Base-by-base conservation (phyloP, 1,140 invertebrate species). In the Triops longicaudatus region DNA sequence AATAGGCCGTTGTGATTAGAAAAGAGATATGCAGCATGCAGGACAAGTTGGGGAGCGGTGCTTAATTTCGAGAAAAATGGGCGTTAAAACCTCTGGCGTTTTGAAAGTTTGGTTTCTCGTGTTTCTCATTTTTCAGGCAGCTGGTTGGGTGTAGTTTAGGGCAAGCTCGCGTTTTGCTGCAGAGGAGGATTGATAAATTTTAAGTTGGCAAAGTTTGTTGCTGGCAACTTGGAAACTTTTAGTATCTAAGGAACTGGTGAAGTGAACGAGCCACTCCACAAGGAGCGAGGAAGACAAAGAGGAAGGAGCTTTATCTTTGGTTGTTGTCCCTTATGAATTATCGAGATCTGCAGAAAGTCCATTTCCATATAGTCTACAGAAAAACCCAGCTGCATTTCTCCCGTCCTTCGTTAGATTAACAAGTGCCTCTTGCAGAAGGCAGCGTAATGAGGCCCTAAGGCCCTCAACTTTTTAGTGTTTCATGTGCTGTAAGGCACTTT, bases 391-490 rank as follows among this genome's bases (percentile, higher is more conserved):
- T 63, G 50, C 50, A 63, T 22, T 63, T 63, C 50, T 22, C 22
- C 31, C 31, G 31, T 63, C 50, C 50, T 63, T 63, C 50, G 50
- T 63, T 63, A 63, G 17, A 63, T 63, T 63, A 63, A 63, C 50
- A 63, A 63, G 50, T 63, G 50, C 17, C 50, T 63, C 50, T 63
- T 63, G 50, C 50, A 63, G 22, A 63, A 63, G 50, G 50, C 50
- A 63, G 50, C 50, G 50, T 63, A 63, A 63, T 63, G 50, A 63
- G 50, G n/a, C 50, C 50, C 50, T 63, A 17, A 63, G 50, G 50
- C 50, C 14, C 50, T 63, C 50, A 63, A 63, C 50, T 63, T 63
- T 63, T 63, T 63, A 63, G 50, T 63, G 50, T 63, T 63, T 22
- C 50, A 63, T 63, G 50, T 22, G 50, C 50, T 63, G 22, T 63